Evolutionary conservation across 1,140 invertebrate species (phyloP), one percentile per base, ranked within the genome.

Genomic region (Bombyx mandarina): DNA sequence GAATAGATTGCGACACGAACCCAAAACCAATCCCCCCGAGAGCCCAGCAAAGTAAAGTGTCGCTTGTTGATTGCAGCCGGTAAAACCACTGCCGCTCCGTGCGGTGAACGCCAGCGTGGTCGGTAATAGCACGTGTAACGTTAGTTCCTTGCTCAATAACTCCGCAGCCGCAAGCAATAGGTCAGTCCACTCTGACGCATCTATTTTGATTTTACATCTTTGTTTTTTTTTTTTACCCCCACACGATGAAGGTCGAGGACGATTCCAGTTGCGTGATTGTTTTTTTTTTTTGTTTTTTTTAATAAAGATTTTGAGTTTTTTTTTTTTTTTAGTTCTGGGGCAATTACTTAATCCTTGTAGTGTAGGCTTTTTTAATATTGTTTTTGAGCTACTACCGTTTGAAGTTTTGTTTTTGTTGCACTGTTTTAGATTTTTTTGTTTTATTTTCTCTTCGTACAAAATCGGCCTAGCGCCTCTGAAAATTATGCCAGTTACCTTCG

Each of bases 91-190:
- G 69, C 75, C 83, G 64, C 70, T 86, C 57, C 76, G 83, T 45
- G 80, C 77, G 67, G 73, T 74, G 62, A 76, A 71, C 66, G 66
- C 70, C 65, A 62, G 71, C 72, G 78, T 71, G 64, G 69, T 72
- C 69, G 70, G 66, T 72, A 73, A 66, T 69, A 78, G 79, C 69
- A 69, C 81, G 67, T 68, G 69, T 66, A 82, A 78, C 70, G 71
- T 82, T 75, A 82, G 78, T 77, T 76, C 77, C 79, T 79, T 82
- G 80, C 83, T 84, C 78, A 82, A 82, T 77, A 74, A 77, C 79
- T 80, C 77, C 67, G 73, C 76, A 62, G 72, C 73, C 65, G 70
- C 79, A 57, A 77, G 70, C 58, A 86, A 82, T 79, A 86, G 82
- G 82, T 86, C 70, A 80, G 79, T 80, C 71, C 69, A 62, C 63